phyloP scores from a whole-genome alignment of 2,888 invertebrate genomes.

The Cryptophagus acutangulus region DNA sequence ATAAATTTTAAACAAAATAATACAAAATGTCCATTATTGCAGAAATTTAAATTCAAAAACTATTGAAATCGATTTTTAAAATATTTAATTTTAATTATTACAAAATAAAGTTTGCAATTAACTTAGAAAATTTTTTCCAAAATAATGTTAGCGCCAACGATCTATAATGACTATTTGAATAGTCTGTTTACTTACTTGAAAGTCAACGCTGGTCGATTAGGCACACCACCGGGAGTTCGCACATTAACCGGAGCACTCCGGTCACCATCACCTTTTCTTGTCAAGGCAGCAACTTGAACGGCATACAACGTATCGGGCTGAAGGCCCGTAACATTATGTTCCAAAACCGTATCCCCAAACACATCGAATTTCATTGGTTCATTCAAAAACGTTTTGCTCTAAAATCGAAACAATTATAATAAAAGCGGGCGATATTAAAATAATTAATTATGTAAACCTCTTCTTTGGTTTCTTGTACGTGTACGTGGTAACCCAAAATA shows the following conservation, averaged over 20 bases:
- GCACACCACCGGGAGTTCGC: slow-evolving; percentile 91
- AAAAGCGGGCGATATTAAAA: slow-evolving; percentile 12
- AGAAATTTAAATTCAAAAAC: too few species aligned
- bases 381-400: slow-evolving; percentile 76
- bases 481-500: slow-evolving; percentile 94
- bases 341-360: slow-evolving; percentile 69
- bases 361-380: slow-evolving; percentile 86
- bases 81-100: too few species aligned
- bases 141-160: too few species aligned
- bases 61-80: too few species aligned
- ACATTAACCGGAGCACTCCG: slow-evolving; percentile 80
- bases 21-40: too few species aligned
- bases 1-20: too few species aligned
- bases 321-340: slow-evolving; percentile 80
- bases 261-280: slow-evolving; percentile 94
- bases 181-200: slow-evolving; percentile 33
- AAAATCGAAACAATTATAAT: slow-evolving; percentile 5
- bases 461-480: slow-evolving; percentile 84
- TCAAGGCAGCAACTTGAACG: slow-evolving; percentile 92
- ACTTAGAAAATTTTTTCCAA: too few species aligned
- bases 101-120: too few species aligned
- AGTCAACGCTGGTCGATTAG: slow-evolving; percentile 71
- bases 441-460: slow-evolving; percentile 55
- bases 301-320: slow-evolving; percentile 94
- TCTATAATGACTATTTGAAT: too few species aligned